Evolutionary conservation across 2,113 vertebrate species (phyloP).

Genomic region (Sceloporus tristichus): DNA sequence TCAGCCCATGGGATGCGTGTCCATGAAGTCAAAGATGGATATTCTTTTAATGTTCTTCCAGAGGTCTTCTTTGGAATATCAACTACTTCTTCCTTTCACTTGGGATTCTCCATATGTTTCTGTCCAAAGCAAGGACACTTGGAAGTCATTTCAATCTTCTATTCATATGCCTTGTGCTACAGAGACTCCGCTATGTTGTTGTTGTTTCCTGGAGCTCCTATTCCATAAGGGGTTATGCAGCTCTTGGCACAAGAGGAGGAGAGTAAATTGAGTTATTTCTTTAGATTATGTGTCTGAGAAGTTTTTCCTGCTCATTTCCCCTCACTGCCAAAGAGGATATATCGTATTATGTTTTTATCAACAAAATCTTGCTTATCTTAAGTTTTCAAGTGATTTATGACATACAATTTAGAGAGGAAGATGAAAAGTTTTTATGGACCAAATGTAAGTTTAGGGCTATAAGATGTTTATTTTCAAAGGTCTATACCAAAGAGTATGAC

Average conservation of each 20-base stretch:
- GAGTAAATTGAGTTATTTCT: constrained; percentile 37
- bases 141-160: constrained; percentile 67
- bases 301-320: constrained; percentile 58
- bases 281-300: constrained; percentile 57
- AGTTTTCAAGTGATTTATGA: constrained; percentile 60
- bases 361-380: constrained; percentile 66
- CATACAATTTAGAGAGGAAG: constrained; percentile 40
- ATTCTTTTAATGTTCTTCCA: constrained; percentile 38
- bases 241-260: constrained; percentile 3
- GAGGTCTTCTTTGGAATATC: constrained; percentile 60
- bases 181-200: constrained; percentile 49
- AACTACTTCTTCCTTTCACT: constrained; percentile 63
- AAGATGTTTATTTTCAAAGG: constrained; percentile 56
- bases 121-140: constrained; percentile 63
- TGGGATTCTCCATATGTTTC: constrained; percentile 68
- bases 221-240: constrained; percentile 56
- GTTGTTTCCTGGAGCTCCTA: constrained; percentile 55
- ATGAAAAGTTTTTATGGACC: constrained; percentile 59
- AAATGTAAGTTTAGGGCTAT: constrained; percentile 49
- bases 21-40: constrained; percentile 55
- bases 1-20: constrained; percentile 23
- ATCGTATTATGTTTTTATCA: constrained; percentile 63
- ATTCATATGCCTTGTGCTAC: constrained; percentile 58
- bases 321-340: constrained; percentile 64
- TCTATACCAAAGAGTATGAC: neutral